phyloP scores from a whole-genome alignment of 2,113 vertebrate genomes.

The Caranx melampygus region DNA sequence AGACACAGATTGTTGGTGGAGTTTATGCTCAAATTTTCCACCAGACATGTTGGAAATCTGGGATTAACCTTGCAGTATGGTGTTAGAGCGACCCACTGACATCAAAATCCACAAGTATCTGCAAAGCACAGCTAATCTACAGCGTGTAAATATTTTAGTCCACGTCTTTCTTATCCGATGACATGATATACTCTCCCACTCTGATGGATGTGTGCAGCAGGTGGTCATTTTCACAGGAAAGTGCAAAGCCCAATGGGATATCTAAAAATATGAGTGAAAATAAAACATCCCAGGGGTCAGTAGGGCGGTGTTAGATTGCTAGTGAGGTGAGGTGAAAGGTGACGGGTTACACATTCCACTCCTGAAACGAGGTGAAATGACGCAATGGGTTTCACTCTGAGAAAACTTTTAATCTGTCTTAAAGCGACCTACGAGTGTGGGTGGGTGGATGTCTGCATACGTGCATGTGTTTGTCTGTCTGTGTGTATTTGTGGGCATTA shows the following conservation, averaged over 20 bases:
- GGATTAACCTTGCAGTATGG: slow-evolving; percentile 27
- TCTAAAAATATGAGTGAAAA: slow-evolving; percentile 71
- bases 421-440: not conserved
- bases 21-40: not conserved
- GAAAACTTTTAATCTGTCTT: slow-evolving; percentile 1
- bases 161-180: slow-evolving; percentile 7
- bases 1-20: not conserved
- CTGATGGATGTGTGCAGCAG: slow-evolving; percentile 52
- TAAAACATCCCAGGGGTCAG: slow-evolving; percentile 56
- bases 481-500: not conserved
- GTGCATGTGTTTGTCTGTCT: not conserved
- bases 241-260: slow-evolving; percentile 54
- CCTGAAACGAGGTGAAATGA: slow-evolving; percentile 43
- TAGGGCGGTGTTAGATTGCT: slow-evolving; percentile 46
- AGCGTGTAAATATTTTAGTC: slow-evolving; percentile 13
- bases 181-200: not conserved
- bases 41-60: not conserved
- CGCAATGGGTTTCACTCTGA: slow-evolving; percentile 25
- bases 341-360: slow-evolving; percentile 36
- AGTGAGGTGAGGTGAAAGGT: slow-evolving; percentile 54
- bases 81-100: slow-evolving; percentile 16
- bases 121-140: slow-evolving; percentile 20
- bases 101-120: slow-evolving; percentile 13
- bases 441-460: not conserved
- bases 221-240: slow-evolving; percentile 39